Evolutionary conservation across 2,888 invertebrate species (phyloP).

Genomic region (Drosophila dives): DNA sequence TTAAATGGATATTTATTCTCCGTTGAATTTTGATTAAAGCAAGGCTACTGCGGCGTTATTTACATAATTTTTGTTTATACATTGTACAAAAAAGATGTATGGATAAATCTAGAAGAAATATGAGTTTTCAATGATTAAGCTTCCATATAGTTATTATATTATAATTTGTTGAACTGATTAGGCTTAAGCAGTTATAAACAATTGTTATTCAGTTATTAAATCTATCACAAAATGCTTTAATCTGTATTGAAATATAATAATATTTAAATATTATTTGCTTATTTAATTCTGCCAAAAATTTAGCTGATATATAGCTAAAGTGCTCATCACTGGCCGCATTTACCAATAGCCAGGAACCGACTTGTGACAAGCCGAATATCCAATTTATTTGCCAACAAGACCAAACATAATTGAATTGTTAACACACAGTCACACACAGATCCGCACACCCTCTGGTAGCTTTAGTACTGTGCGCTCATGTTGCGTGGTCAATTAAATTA

Average conservation of each 20-base stretch:
- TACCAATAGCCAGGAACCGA: conserved; percentile 5
- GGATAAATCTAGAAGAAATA: too few relatives aligned
- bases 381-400: conserved; percentile 15
- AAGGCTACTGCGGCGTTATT: neutral
- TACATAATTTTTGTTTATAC: neutral
- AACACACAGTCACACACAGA: neutral
- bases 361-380: conserved; percentile 2
- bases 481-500: conserved; percentile 49
- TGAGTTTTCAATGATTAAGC: too few relatives aligned
- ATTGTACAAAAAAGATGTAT: neutral
- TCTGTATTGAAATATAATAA: too few relatives aligned
- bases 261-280: neutral
- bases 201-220: too few relatives aligned
- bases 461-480: neutral
- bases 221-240: too few relatives aligned
- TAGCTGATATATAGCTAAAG: conserved; percentile 19
- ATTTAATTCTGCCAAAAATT: neutral
- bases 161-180: too few relatives aligned
- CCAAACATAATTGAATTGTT: conserved; percentile 23
- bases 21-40: neutral
- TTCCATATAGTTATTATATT: too few relatives aligned
- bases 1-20: too few relatives aligned
- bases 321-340: conserved; percentile 21
- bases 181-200: too few relatives aligned
- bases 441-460: neutral